A percentile compares a stretch with the other conserved stretches of the same genome.
These are phyloP conservation scores for Archegozetes longisetosus DNA, from an alignment of 1,140 invertebrate genomes.

Conservation along the genomic window DNA sequence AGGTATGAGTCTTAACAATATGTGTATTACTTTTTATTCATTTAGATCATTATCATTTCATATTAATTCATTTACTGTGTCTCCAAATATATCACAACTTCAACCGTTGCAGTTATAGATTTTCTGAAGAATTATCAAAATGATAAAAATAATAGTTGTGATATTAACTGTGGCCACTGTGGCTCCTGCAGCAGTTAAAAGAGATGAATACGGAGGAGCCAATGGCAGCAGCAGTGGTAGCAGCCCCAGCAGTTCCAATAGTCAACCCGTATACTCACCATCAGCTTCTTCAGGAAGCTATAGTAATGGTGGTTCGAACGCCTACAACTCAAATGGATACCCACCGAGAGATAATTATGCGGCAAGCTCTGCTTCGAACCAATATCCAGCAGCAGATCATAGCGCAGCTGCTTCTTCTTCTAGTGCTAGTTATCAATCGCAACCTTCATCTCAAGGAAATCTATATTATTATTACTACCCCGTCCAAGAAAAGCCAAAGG, in stretches of 20 bases:
- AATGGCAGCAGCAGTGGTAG: not conserved
- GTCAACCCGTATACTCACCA: not conserved
- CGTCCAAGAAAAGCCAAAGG: slow-evolving; percentile 19
- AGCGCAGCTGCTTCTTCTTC: not conserved
- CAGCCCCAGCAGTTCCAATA: not conserved
- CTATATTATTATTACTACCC: slow-evolving; percentile 24
- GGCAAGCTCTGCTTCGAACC: not conserved
- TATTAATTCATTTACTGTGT: too few species aligned
- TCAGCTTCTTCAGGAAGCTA: not conserved
- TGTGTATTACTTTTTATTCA: not conserved
- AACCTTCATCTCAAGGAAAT: slow-evolving; percentile 14
- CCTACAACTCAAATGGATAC: not conserved
- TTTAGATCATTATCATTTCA: too few species aligned
- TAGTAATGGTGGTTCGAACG: not conserved
- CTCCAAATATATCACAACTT: too few species aligned
- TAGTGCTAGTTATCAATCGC: not conserved
- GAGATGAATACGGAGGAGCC: slow-evolving; percentile 1
- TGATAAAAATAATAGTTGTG: not conserved
- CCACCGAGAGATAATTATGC: not conserved
- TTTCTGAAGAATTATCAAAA: too few species aligned
- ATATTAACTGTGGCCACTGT: not conserved
- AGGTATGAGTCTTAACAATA: not conserved
- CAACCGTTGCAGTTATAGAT: too few species aligned
- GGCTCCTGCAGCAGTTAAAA: slow-evolving; percentile 3
- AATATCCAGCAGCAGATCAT: not conserved